Evolutionary conservation across 2,797 vertebrate species (phyloP).

Genomic region (Sebastes jordani): DNA sequence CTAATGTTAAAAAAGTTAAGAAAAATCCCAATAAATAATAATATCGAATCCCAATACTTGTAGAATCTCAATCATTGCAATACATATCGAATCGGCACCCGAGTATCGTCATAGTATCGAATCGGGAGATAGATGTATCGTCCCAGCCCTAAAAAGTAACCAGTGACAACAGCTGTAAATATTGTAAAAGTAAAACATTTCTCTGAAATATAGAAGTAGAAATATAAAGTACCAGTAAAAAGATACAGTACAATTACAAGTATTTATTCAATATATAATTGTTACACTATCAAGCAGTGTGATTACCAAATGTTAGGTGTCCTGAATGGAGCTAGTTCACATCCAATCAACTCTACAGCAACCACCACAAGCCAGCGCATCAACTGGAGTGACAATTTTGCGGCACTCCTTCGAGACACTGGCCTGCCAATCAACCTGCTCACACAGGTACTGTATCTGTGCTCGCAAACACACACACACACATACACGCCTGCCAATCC

Average conservation of each 20-base stretch:
- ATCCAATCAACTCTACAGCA: background rate
- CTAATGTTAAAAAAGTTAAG: too few species aligned
- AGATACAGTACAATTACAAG: background rate
- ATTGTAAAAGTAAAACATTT: background rate
- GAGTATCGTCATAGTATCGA: too few species aligned
- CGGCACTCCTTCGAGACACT: slow-evolving; percentile 25
- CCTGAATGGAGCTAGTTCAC: background rate
- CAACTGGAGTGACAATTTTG: slow-evolving; percentile 31
- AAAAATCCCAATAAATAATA: too few species aligned
- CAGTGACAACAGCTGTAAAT: background rate
- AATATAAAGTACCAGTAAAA: background rate
- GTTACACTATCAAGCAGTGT: background rate
- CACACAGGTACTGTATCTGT: slow-evolving; percentile 17
- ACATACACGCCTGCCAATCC: slow-evolving; percentile 41
- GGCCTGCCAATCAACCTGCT: slow-evolving; percentile 53
- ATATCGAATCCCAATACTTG: too few species aligned
- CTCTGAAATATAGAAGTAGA: background rate
- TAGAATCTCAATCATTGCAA: too few species aligned
- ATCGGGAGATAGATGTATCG: too few species aligned
- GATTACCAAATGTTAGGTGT: background rate
- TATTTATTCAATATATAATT: background rate
- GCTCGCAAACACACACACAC: background rate
- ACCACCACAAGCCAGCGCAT: background rate
- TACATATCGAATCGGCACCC: too few species aligned
- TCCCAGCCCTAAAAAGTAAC: background rate